Conservation (phyloP, 2,797 vertebrate species). For the Microchirus variegatus region DNA sequence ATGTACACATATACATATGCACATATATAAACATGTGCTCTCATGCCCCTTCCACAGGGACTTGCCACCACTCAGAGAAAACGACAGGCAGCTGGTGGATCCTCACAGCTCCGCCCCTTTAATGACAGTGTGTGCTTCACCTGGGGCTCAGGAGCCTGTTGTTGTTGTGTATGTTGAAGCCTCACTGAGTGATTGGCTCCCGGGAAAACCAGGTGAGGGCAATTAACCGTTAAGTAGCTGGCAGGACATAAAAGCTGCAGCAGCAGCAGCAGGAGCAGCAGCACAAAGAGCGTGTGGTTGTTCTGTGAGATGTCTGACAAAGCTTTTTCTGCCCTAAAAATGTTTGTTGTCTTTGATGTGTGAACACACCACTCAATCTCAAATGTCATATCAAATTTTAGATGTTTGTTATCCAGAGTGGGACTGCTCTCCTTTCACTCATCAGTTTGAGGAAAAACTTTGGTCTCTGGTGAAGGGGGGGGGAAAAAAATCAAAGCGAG, state of each 20-base stretch:
- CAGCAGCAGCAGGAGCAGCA: too few relatives aligned
- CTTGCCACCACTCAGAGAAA: neutral
- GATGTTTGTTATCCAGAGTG: conserved; percentile 8
- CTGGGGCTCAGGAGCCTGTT: too few relatives aligned
- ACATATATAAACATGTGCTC: neutral
- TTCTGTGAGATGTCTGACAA: neutral
- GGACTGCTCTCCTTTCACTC: conserved; percentile 20
- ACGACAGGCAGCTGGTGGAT: neutral
- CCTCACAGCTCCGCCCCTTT: neutral
- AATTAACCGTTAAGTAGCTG: conserved; percentile 30
- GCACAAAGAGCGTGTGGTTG: too few relatives aligned
- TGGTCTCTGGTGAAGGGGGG: conserved; percentile 35
- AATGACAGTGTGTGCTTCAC: neutral
- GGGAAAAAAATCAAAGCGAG: conserved; percentile 42
- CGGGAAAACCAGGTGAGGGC: conserved; percentile 27
- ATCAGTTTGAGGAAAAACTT: conserved; percentile 23
- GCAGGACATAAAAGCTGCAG: neutral
- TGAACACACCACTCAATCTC: too few relatives aligned
- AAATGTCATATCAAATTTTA: too few relatives aligned
- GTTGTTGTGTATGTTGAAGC: too few relatives aligned
- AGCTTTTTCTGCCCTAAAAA: neutral
- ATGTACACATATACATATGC: too few relatives aligned
- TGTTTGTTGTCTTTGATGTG: too few relatives aligned
- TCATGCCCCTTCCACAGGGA: neutral
- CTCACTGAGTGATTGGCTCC: conserved; percentile 20